Percentiles rank a stretch among this genome's conserved stretches.
Evolutionary conservation across 2,888 invertebrate species (phyloP).

Genomic region (Diplolepis rosae): DNA sequence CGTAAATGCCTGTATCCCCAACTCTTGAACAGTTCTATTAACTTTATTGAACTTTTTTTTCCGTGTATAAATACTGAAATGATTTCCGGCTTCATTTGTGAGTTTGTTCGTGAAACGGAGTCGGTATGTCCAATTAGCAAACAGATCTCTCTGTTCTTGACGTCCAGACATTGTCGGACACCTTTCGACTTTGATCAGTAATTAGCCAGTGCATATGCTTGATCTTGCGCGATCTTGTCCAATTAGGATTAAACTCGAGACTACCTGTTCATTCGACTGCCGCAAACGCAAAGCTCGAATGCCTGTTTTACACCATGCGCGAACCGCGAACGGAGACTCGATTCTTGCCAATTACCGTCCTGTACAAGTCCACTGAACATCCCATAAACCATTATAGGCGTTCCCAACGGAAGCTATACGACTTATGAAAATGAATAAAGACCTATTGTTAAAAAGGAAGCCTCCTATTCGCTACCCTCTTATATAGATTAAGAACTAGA

Average conservation of each 20-base stretch:
- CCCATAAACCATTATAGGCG: constrained; percentile 27
- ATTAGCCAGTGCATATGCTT: constrained; percentile 46
- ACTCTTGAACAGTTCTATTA: too few relatives aligned
- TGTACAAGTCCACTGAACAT: constrained; percentile 11
- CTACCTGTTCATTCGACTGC: constrained; percentile 39
- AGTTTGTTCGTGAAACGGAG: too few relatives aligned
- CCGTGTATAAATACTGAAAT: too few relatives aligned
- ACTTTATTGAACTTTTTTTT: too few relatives aligned
- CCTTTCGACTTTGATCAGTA: constrained; percentile 36
- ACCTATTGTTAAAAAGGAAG: constrained; percentile 8
- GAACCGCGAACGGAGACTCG: constrained; percentile 27
- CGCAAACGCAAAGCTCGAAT: constrained; percentile 1
- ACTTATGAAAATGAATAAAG: constrained; percentile 6
- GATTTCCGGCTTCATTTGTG: too few relatives aligned
- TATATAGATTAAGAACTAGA: not conserved
- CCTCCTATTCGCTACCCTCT: not conserved
- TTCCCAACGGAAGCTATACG: constrained; percentile 1
- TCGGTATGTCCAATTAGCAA: constrained; percentile 2
- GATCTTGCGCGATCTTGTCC: constrained; percentile 50
- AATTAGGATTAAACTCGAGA: constrained; percentile 47
- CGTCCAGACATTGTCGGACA: not conserved
- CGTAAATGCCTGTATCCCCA: too few relatives aligned
- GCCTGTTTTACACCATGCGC: constrained; percentile 16
- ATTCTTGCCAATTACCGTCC: constrained; percentile 30
- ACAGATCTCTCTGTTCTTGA: not conserved